These are phyloP conservation scores for Eilema sororculum DNA, from an alignment of 2,888 invertebrate species.

Conservation along the genomic window DNA sequence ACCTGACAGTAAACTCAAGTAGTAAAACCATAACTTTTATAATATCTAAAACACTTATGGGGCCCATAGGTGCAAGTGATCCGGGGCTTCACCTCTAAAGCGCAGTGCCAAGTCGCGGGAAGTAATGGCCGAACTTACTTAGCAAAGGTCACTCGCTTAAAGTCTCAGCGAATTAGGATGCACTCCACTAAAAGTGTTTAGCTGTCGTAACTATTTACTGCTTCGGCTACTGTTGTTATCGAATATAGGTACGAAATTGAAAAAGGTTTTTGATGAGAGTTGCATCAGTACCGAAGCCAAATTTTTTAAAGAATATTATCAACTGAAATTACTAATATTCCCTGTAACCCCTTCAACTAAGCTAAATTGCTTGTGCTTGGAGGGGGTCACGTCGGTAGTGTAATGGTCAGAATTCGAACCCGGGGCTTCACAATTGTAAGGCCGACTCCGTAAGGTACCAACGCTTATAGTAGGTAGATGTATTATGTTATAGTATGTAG, in stretches of 20 bases:
- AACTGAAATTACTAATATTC: no score
- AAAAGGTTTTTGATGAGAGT: neutral
- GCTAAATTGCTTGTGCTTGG: no score
- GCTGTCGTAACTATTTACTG: neutral
- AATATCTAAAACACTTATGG: constrained; percentile 32
- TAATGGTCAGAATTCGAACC: no score
- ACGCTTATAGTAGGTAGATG: no score
- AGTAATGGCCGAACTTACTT: constrained; percentile 49
- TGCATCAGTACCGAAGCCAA: no score
- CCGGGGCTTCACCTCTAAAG: constrained; percentile 30
- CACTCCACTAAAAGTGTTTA: constrained; percentile 18
- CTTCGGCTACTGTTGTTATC: neutral
- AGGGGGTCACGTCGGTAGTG: no score
- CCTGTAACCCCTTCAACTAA: no score
- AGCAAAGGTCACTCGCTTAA: constrained; percentile 24
- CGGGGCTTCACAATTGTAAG: no score
- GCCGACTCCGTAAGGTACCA: no score
- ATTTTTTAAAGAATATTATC: no score
- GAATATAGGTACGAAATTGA: neutral
- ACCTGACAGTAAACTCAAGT: constrained; percentile 24
- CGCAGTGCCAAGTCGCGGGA: constrained; percentile 36
- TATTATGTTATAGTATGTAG: no score
- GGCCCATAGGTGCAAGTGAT: constrained; percentile 28
- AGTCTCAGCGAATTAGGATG: constrained; percentile 14
- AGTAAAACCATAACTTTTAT: constrained; percentile 29